phyloP scores from a whole-genome alignment of 2,113 vertebrate species.

The Otocyon megalotis region DNA sequence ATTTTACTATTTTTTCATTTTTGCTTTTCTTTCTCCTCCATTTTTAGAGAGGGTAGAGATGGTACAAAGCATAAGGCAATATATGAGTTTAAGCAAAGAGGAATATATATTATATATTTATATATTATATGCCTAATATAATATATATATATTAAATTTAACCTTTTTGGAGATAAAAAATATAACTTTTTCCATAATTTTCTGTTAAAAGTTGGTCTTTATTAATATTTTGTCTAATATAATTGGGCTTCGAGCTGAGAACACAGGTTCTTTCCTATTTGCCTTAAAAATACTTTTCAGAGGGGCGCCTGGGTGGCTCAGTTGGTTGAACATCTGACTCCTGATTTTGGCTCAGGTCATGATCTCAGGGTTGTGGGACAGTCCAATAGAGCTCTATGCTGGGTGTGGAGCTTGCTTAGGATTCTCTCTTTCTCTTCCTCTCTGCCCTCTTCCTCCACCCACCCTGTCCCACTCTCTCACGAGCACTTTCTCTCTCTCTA shows the following conservation, averaged over 20 bases:
- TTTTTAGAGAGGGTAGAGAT: neutral
- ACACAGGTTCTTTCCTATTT: neutral
- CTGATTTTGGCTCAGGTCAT: neutral
- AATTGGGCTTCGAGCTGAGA: neutral
- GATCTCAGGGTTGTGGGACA: too few relatives aligned
- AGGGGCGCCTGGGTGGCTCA: neutral
- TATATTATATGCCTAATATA: neutral
- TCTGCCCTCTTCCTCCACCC: too few relatives aligned
- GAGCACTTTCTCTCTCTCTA: neutral
- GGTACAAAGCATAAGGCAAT: conserved; percentile 13
- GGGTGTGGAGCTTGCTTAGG: too few relatives aligned
- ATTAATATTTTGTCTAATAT: conserved; percentile 27
- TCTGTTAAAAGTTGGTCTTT: conserved; percentile 13
- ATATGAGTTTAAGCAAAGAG: neutral
- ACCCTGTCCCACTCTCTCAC: neutral
- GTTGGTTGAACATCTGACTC: neutral
- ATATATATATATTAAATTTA: neutral
- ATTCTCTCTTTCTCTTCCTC: too few relatives aligned
- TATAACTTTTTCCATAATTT: neutral
- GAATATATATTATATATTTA: neutral
- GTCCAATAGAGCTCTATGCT: too few relatives aligned
- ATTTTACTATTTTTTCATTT: neutral
- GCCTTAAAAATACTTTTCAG: conserved; percentile 42
- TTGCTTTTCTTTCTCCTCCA: neutral
- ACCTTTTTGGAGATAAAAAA: neutral